Percentiles rank a stretch among this genome's conserved stretches.
Conservation (phyloP, 2,797 vertebrate species). For the Sebastes umbrosus region DNA sequence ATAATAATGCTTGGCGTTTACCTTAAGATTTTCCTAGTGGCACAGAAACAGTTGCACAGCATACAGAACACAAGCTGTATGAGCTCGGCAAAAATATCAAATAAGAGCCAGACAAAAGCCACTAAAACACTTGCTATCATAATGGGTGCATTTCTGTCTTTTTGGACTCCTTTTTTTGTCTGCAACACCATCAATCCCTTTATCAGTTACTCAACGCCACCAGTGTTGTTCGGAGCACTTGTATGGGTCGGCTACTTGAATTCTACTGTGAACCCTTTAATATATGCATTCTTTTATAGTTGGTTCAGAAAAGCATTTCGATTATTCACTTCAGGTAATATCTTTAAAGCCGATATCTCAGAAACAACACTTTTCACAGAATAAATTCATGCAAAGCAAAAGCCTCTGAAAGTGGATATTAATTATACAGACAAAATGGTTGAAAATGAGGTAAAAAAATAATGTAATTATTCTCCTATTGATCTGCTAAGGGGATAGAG, state of each 20-base stretch:
- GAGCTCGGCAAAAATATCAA: background rate
- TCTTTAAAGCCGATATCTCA: too few species aligned
- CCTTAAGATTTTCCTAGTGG: slow-evolving; percentile 41
- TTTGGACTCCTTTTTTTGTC: slow-evolving; percentile 68
- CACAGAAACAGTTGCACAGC: slow-evolving; percentile 12
- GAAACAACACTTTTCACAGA: too few species aligned
- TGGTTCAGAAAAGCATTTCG: too few species aligned
- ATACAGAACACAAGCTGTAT: background rate
- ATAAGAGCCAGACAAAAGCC: slow-evolving; percentile 27
- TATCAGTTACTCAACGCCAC: too few species aligned
- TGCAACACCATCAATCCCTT: slow-evolving; percentile 56
- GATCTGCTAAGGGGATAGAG: too few species aligned
- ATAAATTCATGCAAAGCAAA: background rate
- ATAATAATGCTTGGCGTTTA: slow-evolving; percentile 42
- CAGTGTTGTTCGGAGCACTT: too few species aligned
- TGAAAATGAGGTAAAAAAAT: background rate
- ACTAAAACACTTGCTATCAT: slow-evolving; percentile 50
- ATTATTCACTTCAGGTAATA: too few species aligned
- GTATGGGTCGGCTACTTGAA: too few species aligned
- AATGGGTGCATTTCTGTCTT: slow-evolving; percentile 47
- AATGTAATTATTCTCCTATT: background rate
- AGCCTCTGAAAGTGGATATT: too few species aligned
- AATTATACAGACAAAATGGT: too few species aligned
- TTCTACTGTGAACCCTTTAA: too few species aligned
- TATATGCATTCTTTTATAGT: too few species aligned